Evolutionary conservation across 92 coral and sea anemone species (phyloP), one percentile per base, ranked within the genome.

Genomic region (Palythoa heliodiscus): DNA sequence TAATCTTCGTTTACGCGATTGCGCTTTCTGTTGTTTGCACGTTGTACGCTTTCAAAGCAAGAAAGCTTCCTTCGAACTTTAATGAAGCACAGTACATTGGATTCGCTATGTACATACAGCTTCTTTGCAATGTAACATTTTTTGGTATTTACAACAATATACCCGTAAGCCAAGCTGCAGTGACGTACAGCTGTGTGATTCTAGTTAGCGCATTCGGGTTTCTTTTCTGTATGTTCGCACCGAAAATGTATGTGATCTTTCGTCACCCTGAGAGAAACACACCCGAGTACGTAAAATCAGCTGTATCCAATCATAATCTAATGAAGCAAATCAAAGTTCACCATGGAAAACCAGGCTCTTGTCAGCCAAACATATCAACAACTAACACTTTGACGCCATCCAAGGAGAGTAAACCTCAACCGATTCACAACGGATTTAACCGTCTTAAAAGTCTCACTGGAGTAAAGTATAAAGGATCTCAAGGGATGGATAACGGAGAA

Each of bases 101-200:
- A 53, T 93, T 93, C 23, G 93, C 87, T 19, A 91, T 93, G 97
- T 93, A 91, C 53, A 87, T 93, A 78, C 94, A 91, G 50, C 91
- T 93, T 7, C 16, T 87, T 2, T 87, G 93, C 17, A 24, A 52
- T 47, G 82, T 83, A 29, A 74, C 73, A 4, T 40, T 76, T 35
- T 83, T 83, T 53, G 83, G 53, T 48, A 48, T 76, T 68, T 76
- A 76, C 43, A 66, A 64, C 69, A 86, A 76, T 39, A 57, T 76
- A 9, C 85, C 87, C 69, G 87, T 79, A 40, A 69, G 78, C 63
- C 82, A 76, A 50, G 91, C 71, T 14, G 52, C 76, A 40, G 12
- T 88, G 22, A 60, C 66, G 23, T 70, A 71, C 52, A 47, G 79
- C 20, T 63, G 43, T 14, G 74, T 80, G 13, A 67, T 23, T 48